Percentiles rank a stretch among this genome's conserved stretches.
Conservation (phyloP, 2,797 vertebrate species). For the Eptatretus atami region DNA sequence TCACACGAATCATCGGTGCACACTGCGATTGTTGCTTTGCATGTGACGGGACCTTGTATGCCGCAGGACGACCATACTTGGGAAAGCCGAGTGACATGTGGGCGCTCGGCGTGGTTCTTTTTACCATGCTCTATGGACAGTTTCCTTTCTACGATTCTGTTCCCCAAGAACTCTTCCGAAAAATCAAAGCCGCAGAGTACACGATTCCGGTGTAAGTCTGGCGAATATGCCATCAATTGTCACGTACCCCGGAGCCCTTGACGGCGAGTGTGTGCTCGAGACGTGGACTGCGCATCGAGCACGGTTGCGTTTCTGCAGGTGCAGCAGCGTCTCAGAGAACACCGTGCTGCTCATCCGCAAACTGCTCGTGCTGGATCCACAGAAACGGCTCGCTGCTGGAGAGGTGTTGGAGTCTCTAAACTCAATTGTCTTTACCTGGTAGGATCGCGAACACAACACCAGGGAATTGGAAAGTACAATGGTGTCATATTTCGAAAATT, state of each 20-base stretch:
- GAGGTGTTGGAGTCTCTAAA: conserved; percentile 79
- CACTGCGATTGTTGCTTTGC: no score
- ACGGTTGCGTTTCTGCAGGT: not conserved
- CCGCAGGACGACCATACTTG: conserved; percentile 53
- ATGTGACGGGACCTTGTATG: no score
- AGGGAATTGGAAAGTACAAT: not conserved
- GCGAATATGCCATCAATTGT: not conserved
- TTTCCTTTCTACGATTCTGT: conserved; percentile 98
- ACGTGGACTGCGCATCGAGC: not conserved
- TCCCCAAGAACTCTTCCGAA: conserved; percentile 97
- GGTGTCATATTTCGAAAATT: no score
- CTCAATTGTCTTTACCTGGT: conserved; percentile 79
- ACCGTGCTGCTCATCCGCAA: conserved; percentile 92
- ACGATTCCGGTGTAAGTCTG: conserved; percentile 76
- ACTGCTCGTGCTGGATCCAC: conserved; percentile 71
- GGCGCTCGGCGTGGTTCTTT: conserved; percentile 81
- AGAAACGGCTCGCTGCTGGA: conserved; percentile 59
- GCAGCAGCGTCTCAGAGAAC: conserved; percentile 79
- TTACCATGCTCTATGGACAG: conserved; percentile 97
- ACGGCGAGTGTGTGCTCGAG: not conserved
- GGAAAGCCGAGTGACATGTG: conserved; percentile 98
- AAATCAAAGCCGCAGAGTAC: conserved; percentile 96
- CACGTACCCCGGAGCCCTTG: not conserved
- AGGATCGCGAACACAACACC: conserved; percentile 9
- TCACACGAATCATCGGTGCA: no score